Evolutionary conservation across 2,888 invertebrate genomes (phyloP).

Genomic region (Tillus elongatus): DNA sequence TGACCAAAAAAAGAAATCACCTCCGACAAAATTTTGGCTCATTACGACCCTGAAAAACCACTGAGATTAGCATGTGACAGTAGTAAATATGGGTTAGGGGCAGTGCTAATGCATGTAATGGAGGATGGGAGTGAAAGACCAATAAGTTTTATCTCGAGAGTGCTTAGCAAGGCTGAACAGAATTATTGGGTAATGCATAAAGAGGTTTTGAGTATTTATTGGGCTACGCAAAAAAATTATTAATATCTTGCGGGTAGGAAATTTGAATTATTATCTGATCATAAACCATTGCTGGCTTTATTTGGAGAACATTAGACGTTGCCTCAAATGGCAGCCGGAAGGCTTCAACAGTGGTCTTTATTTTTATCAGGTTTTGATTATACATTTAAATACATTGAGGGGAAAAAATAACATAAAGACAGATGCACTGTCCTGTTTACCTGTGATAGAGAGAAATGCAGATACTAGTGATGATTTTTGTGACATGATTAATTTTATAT

Average conservation of each 20-base stretch:
- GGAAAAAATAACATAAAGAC: no score
- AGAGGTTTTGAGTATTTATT: conserved; percentile 18
- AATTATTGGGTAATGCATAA: conserved; percentile 18
- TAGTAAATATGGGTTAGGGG: conserved; percentile 13
- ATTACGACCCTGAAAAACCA: conserved; percentile 16
- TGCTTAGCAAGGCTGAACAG: conserved; percentile 14
- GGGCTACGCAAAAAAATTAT: conserved; percentile 24
- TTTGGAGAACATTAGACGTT: conserved; percentile 28
- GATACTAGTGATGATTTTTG: no score
- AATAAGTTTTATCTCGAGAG: conserved; percentile 18
- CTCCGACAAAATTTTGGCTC: conserved; percentile 15
- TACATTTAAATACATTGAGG: no score
- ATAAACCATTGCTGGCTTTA: conserved; percentile 29
- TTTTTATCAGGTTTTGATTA: no score
- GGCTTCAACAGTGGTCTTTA: no score
- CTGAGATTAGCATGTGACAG: conserved; percentile 13
- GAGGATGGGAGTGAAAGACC: conserved; percentile 17
- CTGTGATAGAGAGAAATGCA: no score
- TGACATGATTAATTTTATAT: no score
- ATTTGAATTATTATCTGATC: conserved; percentile 29
- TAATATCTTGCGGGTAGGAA: conserved; percentile 29
- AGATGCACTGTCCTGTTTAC: no score
- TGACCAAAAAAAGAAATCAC: conserved; percentile 7
- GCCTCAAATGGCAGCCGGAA: conserved; percentile 29
- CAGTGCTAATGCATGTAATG: conserved; percentile 15